These are phyloP conservation scores for Melinopterus prodromus DNA, from an alignment of 2,888 invertebrate species.

Conservation along the genomic window DNA sequence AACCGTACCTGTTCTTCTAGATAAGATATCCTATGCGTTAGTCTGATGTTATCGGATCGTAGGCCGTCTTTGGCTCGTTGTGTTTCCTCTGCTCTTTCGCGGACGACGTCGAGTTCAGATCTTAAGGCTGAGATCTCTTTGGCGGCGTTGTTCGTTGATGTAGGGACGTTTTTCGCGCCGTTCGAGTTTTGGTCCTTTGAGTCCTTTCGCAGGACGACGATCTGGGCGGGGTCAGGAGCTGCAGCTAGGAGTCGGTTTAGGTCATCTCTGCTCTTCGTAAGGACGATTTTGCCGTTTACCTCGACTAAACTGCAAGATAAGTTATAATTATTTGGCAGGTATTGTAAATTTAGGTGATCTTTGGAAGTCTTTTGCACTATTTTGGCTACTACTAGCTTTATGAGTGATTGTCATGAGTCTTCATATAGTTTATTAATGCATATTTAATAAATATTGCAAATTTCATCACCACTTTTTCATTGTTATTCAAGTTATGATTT, in stretches of 20 bases:
- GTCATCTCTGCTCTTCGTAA: constrained; percentile 76
- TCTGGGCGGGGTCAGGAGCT: constrained; percentile 69
- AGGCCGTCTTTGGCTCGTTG: constrained; percentile 70
- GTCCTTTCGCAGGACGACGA: constrained; percentile 68
- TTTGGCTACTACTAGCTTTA: no score
- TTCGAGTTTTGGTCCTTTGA: constrained; percentile 33
- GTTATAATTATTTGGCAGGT: not conserved
- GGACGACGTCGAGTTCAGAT: constrained; percentile 67
- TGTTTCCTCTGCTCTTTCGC: constrained; percentile 70
- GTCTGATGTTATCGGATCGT: constrained; percentile 80
- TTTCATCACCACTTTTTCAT: no score
- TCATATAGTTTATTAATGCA: no score
- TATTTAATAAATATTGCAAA: no score
- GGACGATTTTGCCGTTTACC: constrained; percentile 80
- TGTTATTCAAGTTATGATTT: no score
- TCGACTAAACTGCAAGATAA: constrained; percentile 72
- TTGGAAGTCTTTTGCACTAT: no score
- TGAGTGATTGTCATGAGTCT: no score
- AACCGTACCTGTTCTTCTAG: constrained; percentile 84
- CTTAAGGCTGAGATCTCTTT: constrained; percentile 65
- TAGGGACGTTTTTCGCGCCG: constrained; percentile 60
- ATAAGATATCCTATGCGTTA: constrained; percentile 89
- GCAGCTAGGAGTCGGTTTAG: constrained; percentile 71
- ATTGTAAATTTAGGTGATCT: no score
- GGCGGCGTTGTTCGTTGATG: constrained; percentile 56